Evolutionary conservation across 1,140 invertebrate genomes (phyloP).

Genomic region (Drosophila mojavensis): DNA sequence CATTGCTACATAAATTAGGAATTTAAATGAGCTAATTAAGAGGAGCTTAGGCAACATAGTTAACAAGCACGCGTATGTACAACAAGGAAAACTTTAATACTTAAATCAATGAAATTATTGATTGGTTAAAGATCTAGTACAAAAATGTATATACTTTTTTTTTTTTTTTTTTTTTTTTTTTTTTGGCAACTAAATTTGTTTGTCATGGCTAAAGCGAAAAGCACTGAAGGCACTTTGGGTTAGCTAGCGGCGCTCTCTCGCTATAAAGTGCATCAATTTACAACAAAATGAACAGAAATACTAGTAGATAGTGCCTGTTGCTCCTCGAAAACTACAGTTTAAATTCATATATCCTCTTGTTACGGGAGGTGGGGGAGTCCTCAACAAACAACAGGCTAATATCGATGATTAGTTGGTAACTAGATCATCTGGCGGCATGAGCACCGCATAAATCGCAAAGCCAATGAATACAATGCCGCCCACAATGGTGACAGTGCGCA

Average conservation of each 20-base stretch:
- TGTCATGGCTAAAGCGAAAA: constrained; percentile 74
- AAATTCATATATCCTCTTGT: constrained; percentile 40
- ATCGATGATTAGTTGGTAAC: constrained; percentile 76
- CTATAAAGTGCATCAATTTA: constrained; percentile 20
- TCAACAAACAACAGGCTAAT: constrained; percentile 44
- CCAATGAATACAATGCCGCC: constrained; percentile 83
- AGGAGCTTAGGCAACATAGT: constrained; percentile 59
- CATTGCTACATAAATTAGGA: constrained; percentile 66
- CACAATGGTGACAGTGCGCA: constrained; percentile 84
- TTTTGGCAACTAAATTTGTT: constrained; percentile 54
- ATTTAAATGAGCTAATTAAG: constrained; percentile 50
- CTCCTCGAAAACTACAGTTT: constrained; percentile 65
- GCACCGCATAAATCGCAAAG: constrained; percentile 78
- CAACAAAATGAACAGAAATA: constrained; percentile 24
- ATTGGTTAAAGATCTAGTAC: constrained; percentile 11
- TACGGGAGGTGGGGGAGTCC: constrained; percentile 36
- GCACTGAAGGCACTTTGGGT: constrained; percentile 64
- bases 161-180: background rate
- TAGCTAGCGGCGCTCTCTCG: constrained; percentile 22
- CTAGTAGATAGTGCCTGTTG: constrained; percentile 26
- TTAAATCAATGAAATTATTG: constrained; percentile 47
- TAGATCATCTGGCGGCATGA: constrained; percentile 74
- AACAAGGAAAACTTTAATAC: constrained; percentile 70
- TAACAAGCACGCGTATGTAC: constrained; percentile 58
- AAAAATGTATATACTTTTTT: constrained; percentile 7